phyloP scores from a whole-genome alignment of 2,888 invertebrate genomes.

The Sympetrum striolatum region DNA sequence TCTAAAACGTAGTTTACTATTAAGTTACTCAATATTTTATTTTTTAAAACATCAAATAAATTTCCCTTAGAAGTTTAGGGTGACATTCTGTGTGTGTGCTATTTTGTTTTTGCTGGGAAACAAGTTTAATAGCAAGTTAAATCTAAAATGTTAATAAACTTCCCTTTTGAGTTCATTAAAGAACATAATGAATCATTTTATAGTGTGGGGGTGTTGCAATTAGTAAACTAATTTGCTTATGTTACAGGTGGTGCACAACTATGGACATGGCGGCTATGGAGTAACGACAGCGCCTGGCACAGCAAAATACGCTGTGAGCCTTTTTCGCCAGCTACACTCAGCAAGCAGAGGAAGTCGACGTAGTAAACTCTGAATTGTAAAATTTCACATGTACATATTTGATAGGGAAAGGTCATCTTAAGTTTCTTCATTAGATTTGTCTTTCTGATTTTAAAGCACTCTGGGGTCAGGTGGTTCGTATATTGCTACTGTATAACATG shows the following conservation, averaged over 20 bases:
- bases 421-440: not conserved
- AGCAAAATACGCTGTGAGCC: conserved; percentile 74
- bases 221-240: conserved; percentile 45
- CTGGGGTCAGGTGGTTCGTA: conserved; percentile 8
- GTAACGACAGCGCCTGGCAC: conserved; percentile 91
- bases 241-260: conserved; percentile 84
- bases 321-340: conserved; percentile 66
- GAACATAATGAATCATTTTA: not conserved
- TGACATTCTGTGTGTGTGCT: no score
- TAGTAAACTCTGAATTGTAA: conserved; percentile 37
- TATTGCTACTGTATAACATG: conserved; percentile 13
- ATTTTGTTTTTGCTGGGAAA: no score
- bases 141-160: no score
- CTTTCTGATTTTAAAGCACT: conserved; percentile 1
- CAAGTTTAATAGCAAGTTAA: no score
- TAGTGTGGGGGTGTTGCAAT: not conserved
- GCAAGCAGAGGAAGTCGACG: not conserved
- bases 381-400: not conserved
- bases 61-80: no score
- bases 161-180: no score
- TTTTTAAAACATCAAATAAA: no score
- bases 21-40: no score
- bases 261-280: conserved; percentile 95
- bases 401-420: not conserved
- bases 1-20: no score